Conservation (phyloP, 2,888 invertebrate genomes). For the Melanotus villosus region DNA sequence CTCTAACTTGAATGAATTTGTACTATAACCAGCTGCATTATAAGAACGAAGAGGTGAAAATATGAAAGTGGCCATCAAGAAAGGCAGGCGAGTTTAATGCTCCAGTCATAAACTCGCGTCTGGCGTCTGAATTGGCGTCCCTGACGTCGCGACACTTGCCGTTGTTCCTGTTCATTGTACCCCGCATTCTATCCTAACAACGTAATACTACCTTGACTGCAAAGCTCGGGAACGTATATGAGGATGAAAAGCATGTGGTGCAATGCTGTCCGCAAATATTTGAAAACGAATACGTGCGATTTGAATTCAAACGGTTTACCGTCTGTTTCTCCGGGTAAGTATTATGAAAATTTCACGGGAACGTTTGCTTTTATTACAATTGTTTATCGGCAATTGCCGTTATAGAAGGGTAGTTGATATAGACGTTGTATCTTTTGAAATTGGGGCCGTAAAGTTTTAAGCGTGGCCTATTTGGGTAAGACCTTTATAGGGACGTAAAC, state of each 20-base stretch:
- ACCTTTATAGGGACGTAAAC: too few species aligned
- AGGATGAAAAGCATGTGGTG: constrained; percentile 34
- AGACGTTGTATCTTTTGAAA: too few species aligned
- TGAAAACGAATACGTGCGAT: constrained; percentile 41
- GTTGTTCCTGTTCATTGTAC: constrained; percentile 56
- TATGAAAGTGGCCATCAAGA: constrained; percentile 47
- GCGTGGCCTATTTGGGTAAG: too few species aligned
- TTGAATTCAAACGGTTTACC: constrained; percentile 32
- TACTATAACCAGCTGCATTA: constrained; percentile 41
- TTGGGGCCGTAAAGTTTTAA: too few species aligned
- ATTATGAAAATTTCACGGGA: constrained; percentile 3
- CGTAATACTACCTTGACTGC: constrained; percentile 38
- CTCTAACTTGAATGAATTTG: constrained; percentile 43
- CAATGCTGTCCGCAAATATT: constrained; percentile 40
- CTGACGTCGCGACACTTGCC: constrained; percentile 56
- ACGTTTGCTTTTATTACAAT: not conserved
- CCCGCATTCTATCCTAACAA: constrained; percentile 45
- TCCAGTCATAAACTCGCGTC: constrained; percentile 55
- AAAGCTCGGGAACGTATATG: constrained; percentile 20
- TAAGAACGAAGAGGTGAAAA: constrained; percentile 44
- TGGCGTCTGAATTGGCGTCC: constrained; percentile 55
- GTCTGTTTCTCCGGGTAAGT: constrained; percentile 21
- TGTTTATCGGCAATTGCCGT: not conserved
- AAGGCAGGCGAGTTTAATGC: constrained; percentile 53
- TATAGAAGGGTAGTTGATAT: too few species aligned